Evolutionary conservation across 2,797 vertebrate genomes (phyloP).

Genomic region (Rhabdomys pumilio): DNA sequence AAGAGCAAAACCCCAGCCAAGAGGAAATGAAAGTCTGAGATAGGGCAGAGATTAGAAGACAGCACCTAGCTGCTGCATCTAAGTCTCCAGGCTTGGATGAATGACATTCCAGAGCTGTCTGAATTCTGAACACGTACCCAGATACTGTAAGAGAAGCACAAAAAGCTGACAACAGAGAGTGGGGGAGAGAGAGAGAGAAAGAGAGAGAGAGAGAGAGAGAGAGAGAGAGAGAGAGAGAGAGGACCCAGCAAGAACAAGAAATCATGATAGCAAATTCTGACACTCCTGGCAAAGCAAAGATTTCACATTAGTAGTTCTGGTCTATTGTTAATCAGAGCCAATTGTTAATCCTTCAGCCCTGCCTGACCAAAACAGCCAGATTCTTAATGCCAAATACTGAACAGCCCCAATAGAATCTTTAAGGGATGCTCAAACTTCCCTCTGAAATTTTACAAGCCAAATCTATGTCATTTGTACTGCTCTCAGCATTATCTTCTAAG

Average conservation of each 20-base stretch:
- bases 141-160: neutral
- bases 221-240: neutral
- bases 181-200: neutral
- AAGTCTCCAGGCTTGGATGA: neutral
- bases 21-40: constrained; percentile 83
- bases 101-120: neutral
- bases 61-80: neutral
- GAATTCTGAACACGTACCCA: neutral
- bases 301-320: neutral
- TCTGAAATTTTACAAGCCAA: neutral
- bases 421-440: neutral
- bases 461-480: too few species aligned
- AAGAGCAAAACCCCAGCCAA: constrained; percentile 55
- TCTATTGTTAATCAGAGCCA: neutral
- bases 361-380: neutral
- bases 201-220: neutral
- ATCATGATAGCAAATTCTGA: neutral
- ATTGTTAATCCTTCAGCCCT: neutral
- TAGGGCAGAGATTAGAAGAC: constrained; percentile 31
- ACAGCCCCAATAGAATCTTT: neutral
- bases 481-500: neutral
- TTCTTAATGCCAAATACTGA: neutral
- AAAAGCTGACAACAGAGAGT: neutral
- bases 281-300: neutral
- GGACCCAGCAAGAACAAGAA: neutral